A percentile compares a stretch with the other conserved stretches of the same genome.
phyloP scores from a whole-genome alignment of 2,113 vertebrate genomes.

The Paramisgurnus dabryanus region DNA sequence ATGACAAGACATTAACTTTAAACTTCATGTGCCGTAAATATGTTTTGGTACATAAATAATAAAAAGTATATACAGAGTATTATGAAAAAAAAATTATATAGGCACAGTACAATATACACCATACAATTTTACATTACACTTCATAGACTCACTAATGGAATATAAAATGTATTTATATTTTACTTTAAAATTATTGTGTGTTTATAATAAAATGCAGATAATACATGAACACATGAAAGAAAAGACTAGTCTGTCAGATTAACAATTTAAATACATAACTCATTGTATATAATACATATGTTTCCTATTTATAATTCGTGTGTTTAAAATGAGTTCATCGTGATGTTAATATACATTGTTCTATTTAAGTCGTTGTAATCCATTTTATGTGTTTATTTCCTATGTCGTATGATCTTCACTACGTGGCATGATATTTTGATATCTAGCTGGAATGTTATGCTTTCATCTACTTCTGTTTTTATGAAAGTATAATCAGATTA shows the following conservation, averaged over 20 bases:
- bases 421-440: conserved; percentile 10
- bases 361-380: neutral
- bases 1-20: neutral
- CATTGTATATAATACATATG: neutral
- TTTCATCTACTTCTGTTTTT: conserved; percentile 17
- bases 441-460: conserved; percentile 10
- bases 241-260: neutral
- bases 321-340: neutral
- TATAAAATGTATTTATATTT: neutral
- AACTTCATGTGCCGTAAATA: too few relatives aligned
- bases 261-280: neutral
- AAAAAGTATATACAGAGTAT: too few relatives aligned
- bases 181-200: neutral
- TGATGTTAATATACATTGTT: neutral
- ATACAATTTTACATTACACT: too few relatives aligned
- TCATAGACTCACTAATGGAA: too few relatives aligned
- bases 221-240: neutral
- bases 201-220: neutral
- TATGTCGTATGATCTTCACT: neutral
- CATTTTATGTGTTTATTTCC: neutral
- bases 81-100: neutral
- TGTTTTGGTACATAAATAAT: too few relatives aligned
- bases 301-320: neutral
- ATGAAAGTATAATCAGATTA: conserved; percentile 5
- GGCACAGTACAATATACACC: neutral